Percentiles rank a stretch among this genome's conserved stretches.
Conservation (phyloP, 2,888 invertebrate genomes). For the Gastracanthus pulcherrimus region DNA sequence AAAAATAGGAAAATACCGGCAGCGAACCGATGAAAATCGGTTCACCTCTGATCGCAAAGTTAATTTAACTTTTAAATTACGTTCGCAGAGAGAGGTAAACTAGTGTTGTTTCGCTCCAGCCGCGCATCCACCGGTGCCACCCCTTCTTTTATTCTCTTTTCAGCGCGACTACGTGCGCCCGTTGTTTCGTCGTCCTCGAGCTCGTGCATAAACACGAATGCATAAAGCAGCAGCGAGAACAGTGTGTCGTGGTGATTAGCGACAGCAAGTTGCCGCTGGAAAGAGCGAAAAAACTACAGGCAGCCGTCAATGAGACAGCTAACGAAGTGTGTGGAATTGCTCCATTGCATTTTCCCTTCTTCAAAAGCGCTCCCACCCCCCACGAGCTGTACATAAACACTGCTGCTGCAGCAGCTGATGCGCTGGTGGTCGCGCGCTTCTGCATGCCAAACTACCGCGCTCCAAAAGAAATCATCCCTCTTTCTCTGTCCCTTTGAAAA, state of each 20-base stretch:
- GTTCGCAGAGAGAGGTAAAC: neutral
- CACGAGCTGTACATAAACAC: too few species aligned
- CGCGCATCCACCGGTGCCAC: neutral
- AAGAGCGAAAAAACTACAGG: neutral
- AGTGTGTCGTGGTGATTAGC: neutral
- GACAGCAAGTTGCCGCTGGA: neutral
- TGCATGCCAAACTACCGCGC: neutral
- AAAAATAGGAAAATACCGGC: conserved; percentile 4
- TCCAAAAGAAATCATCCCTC: neutral
- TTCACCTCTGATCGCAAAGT: conserved; percentile 18
- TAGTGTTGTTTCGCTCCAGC: neutral
- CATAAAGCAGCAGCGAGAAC: neutral
- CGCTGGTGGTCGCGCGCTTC: too few species aligned
- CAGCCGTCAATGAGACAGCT: neutral
- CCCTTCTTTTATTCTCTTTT: neutral
- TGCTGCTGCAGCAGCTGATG: too few species aligned
- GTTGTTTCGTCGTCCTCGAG: neutral
- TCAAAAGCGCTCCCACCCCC: neutral
- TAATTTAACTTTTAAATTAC: conserved; percentile 53
- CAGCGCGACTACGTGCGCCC: too few species aligned
- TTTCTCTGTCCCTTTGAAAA: neutral
- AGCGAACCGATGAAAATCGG: conserved; percentile 25
- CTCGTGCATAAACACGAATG: neutral
- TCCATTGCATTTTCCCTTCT: neutral
- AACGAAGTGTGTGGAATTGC: conserved; percentile 4